A percentile compares a stretch with the other conserved stretches of the same genome.
These are phyloP conservation scores for Albula glossodonta DNA, from an alignment of 2,113 vertebrate genomes.

Conservation along the genomic window DNA sequence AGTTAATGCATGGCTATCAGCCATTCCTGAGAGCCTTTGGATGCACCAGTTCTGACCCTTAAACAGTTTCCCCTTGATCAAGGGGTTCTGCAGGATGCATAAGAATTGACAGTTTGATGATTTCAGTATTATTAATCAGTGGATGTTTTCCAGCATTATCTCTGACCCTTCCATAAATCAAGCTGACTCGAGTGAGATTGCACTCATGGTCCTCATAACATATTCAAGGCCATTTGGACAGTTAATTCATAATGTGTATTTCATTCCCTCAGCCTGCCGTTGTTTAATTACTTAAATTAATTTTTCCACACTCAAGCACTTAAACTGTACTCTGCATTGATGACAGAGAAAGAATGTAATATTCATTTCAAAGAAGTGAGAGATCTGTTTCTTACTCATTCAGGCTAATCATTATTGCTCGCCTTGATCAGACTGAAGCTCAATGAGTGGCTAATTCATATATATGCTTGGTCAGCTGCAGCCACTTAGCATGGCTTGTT, in stretches of 20 bases:
- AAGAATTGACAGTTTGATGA: conserved; percentile 13
- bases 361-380: conserved; percentile 32
- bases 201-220: conserved; percentile 9
- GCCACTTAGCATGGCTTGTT: conserved; percentile 1
- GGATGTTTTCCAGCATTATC: not conserved
- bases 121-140: not conserved
- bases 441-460: conserved; percentile 35
- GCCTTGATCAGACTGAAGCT: conserved; percentile 35
- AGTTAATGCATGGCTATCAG: not conserved
- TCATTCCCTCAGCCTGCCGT: conserved; percentile 5
- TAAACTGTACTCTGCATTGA: not conserved
- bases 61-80: not conserved
- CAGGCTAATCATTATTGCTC: conserved; percentile 42
- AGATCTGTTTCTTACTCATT: conserved; percentile 34
- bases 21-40: not conserved
- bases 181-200: not conserved
- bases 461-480: conserved; percentile 22
- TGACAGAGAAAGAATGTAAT: conserved; percentile 16
- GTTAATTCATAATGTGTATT: conserved; percentile 13
- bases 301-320: not conserved
- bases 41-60: not conserved
- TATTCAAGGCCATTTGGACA: conserved; percentile 26
- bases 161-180: not conserved
- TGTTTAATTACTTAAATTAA: conserved; percentile 31
- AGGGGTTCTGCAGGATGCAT: not conserved